Percentiles rank a stretch among this genome's conserved stretches.
phyloP scores from a whole-genome alignment of 2,888 invertebrate genomes.

The Busseola fusca region DNA sequence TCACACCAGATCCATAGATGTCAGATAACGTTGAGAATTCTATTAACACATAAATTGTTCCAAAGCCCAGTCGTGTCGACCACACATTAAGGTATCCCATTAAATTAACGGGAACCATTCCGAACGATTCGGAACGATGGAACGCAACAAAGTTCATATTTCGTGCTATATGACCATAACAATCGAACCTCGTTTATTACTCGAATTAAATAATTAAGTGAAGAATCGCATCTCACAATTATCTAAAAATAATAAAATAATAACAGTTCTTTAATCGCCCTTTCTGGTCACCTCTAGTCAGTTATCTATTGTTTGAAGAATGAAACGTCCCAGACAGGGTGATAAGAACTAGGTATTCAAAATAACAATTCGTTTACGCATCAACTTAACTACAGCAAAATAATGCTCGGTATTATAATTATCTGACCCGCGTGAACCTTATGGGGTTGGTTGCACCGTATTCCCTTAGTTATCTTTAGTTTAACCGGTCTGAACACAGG shows the following conservation, averaged over 20 bases:
- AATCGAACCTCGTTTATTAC: slow-evolving; percentile 75
- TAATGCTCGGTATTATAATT: slow-evolving; percentile 74
- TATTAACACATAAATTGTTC: slow-evolving; percentile 63
- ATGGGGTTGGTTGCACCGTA: slow-evolving; percentile 54
- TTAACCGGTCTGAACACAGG: too few species aligned
- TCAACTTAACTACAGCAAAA: slow-evolving; percentile 69
- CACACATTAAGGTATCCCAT: slow-evolving; percentile 81
- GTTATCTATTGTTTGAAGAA: slow-evolving; percentile 59
- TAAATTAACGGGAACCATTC: slow-evolving; percentile 79
- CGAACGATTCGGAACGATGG: slow-evolving; percentile 68
- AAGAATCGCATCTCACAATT: slow-evolving; percentile 69
- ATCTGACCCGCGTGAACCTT: slow-evolving; percentile 73
- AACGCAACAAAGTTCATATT: slow-evolving; percentile 67
- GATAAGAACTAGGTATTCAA: slow-evolving; percentile 67
- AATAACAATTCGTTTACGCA: slow-evolving; percentile 72
- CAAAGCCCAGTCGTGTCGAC: slow-evolving; percentile 78
- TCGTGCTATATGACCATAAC: slow-evolving; percentile 82
- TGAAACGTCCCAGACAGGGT: slow-evolving; percentile 40
- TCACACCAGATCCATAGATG: slow-evolving; percentile 52
- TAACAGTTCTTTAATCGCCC: slow-evolving; percentile 56
- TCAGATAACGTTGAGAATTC: slow-evolving; percentile 50
- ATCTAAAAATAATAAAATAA: slow-evolving; percentile 61
- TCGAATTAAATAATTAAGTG: slow-evolving; percentile 75
- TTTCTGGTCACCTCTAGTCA: slow-evolving; percentile 56
- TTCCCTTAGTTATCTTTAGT: slow-evolving; percentile 28